A percentile compares a stretch with the other conserved stretches of the same genome.
Conservation (phyloP, 1,140 invertebrate species). For the Brachionus koreanus region DNA sequence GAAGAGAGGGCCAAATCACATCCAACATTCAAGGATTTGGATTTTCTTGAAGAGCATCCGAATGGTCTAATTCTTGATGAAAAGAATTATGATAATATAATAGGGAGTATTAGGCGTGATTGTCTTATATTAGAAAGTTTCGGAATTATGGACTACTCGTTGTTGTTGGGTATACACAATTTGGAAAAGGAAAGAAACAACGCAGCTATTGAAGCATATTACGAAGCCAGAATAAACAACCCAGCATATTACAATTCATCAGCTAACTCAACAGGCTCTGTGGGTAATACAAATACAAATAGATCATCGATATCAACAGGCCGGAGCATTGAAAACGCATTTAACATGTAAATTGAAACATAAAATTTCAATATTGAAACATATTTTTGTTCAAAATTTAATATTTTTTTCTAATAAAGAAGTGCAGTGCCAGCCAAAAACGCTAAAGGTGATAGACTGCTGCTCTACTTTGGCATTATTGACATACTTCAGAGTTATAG, state of each 20-base stretch:
- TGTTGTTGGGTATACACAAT: constrained; percentile 90
- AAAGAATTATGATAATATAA: constrained; percentile 77
- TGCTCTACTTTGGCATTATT: constrained; percentile 91
- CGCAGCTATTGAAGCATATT: constrained; percentile 15
- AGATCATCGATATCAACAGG: constrained; percentile 45
- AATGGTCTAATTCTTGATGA: constrained; percentile 90
- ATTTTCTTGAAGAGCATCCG: constrained; percentile 84
- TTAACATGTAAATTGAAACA: constrained; percentile 6
- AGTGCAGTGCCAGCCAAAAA: constrained; percentile 93
- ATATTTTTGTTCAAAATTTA: not conserved
- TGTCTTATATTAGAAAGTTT: constrained; percentile 73
- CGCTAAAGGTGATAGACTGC: constrained; percentile 85
- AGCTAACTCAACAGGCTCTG: not conserved
- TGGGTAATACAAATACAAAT: constrained; percentile 51
- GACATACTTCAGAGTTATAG: constrained; percentile 97
- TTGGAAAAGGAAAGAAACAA: constrained; percentile 54
- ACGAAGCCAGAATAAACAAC: not conserved
- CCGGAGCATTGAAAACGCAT: not conserved
- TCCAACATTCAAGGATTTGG: constrained; percentile 93
- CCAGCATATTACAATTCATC: not conserved
- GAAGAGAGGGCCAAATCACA: constrained; percentile 78
- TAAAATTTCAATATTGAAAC: too few relatives aligned
- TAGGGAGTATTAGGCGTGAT: constrained; percentile 92
- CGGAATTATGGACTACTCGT: constrained; percentile 98
- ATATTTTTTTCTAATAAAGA: constrained; percentile 15